phyloP scores from a whole-genome alignment of 2,888 invertebrate species.

The Elmis aenea region DNA sequence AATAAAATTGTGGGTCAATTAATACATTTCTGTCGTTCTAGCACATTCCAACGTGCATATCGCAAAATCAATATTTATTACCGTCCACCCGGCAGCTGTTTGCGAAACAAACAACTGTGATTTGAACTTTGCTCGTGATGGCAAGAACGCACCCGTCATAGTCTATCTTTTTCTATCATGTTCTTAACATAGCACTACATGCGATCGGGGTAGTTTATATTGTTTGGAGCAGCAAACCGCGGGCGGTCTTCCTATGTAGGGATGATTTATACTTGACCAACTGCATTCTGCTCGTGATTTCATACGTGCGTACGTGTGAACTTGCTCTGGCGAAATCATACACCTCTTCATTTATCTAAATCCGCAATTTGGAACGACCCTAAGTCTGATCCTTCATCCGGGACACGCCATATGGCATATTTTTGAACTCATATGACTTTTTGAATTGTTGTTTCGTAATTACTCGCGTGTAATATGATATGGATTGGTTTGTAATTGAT shows the following conservation, averaged over 20 bases:
- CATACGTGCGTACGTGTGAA: conserved; percentile 9
- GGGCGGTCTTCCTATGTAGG: conserved; percentile 32
- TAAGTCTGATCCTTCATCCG: conserved; percentile 25
- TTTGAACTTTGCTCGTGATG: conserved; percentile 17
- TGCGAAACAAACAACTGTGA: conserved; percentile 30
- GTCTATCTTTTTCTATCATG: conserved; percentile 11
- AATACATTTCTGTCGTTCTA: too few species aligned
- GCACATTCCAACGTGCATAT: too few species aligned
- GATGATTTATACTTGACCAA: conserved; percentile 18
- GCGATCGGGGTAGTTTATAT: conserved; percentile 25
- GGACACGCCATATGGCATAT: conserved; percentile 27
- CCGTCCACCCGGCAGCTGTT: conserved; percentile 29
- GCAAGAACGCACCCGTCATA: conserved; percentile 9
- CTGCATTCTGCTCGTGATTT: conserved; percentile 11
- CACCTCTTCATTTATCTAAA: conserved; percentile 43
- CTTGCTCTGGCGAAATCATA: conserved; percentile 30
- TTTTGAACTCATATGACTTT: conserved; percentile 26
- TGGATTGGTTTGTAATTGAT: conserved; percentile 9
- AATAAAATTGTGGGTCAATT: too few species aligned
- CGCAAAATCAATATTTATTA: conserved; percentile 30
- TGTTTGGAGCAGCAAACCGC: conserved; percentile 30
- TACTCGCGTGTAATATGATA: conserved; percentile 10
- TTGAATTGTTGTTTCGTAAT: conserved; percentile 15
- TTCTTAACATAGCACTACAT: conserved; percentile 8
- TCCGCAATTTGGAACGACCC: conserved; percentile 39